Evolutionary conservation across 37 sponge, comb jelly and placozoan species (phyloP).

Genomic region (Haliclona indistincta): DNA sequence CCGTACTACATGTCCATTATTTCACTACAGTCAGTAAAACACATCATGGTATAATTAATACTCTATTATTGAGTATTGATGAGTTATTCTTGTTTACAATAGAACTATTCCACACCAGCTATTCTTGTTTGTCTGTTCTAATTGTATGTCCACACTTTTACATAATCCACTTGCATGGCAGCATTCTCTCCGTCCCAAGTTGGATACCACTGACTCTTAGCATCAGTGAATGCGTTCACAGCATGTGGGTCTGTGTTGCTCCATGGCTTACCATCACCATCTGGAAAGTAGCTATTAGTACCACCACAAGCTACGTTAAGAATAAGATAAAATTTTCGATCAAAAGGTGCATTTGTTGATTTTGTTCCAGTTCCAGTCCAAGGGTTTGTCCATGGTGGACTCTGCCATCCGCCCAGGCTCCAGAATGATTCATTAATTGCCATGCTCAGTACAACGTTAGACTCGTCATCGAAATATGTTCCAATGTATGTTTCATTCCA

Average conservation of each 20-base stretch:
- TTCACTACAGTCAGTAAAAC: too few relatives aligned
- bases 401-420: constrained; percentile 41
- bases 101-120: too few relatives aligned
- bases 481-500: constrained; percentile 83
- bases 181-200: constrained; percentile 60
- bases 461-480: constrained; percentile 61
- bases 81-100: too few relatives aligned
- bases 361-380: constrained; percentile 49
- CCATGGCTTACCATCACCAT: constrained; percentile 77
- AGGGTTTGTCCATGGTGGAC: constrained; percentile 53
- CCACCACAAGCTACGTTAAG: constrained; percentile 78
- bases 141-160: constrained; percentile 55
- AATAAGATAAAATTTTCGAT: constrained; percentile 58
- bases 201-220: constrained; percentile 39
- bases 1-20: too few relatives aligned
- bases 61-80: too few relatives aligned
- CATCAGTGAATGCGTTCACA: constrained; percentile 62
- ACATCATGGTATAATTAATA: too few relatives aligned
- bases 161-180: constrained; percentile 62
- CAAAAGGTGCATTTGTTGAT: constrained; percentile 77
- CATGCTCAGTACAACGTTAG: constrained; percentile 42
- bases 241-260: constrained; percentile 32
- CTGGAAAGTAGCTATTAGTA: constrained; percentile 67
- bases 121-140: too few relatives aligned
- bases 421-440: constrained; percentile 67